A percentile compares a stretch with the other conserved stretches of the same genome.
phyloP scores from a whole-genome alignment of 30 jellyfish, hydroid and myxozoan species.

The Sanderia malayensis region DNA sequence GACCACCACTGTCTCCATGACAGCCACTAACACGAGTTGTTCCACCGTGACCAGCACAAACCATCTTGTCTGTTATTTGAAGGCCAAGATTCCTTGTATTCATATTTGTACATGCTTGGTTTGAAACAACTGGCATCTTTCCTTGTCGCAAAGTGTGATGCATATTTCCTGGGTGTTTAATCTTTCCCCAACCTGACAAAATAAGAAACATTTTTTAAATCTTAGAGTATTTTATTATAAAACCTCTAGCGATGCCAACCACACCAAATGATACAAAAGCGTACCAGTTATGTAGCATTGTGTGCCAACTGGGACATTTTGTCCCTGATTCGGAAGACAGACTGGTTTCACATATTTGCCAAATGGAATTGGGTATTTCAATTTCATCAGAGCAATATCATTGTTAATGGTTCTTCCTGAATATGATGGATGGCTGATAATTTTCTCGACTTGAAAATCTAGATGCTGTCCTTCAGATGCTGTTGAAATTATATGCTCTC shows the following conservation, averaged over 20 bases:
- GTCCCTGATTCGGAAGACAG: constrained; percentile 72
- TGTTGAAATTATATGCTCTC: constrained; percentile 31
- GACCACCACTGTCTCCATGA: constrained; percentile 96
- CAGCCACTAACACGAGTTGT: constrained; percentile 73
- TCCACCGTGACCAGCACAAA: constrained; percentile 84
- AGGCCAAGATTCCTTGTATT: constrained; percentile 55
- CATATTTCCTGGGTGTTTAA: constrained; percentile 82
- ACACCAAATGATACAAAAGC: no score
- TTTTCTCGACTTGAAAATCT: constrained; percentile 56
- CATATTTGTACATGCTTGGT: constrained; percentile 38
- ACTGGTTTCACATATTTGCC: constrained; percentile 63
- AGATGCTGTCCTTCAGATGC: constrained; percentile 32
- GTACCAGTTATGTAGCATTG: constrained; percentile 86
- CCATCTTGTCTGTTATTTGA: constrained; percentile 65
- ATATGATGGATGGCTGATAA: constrained; percentile 59
- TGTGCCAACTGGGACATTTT: constrained; percentile 77
- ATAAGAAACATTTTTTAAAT: no score
- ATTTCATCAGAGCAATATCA: constrained; percentile 81
- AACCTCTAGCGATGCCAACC: neutral
- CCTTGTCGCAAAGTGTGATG: constrained; percentile 80
- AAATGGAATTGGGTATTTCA: constrained; percentile 64
- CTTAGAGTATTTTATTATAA: neutral
- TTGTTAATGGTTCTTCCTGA: constrained; percentile 41
- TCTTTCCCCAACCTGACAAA: neutral
- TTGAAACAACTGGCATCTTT: constrained; percentile 69